Conservation (phyloP, 2,797 vertebrate species). For the Muraenolepis orangiensis region DNA sequence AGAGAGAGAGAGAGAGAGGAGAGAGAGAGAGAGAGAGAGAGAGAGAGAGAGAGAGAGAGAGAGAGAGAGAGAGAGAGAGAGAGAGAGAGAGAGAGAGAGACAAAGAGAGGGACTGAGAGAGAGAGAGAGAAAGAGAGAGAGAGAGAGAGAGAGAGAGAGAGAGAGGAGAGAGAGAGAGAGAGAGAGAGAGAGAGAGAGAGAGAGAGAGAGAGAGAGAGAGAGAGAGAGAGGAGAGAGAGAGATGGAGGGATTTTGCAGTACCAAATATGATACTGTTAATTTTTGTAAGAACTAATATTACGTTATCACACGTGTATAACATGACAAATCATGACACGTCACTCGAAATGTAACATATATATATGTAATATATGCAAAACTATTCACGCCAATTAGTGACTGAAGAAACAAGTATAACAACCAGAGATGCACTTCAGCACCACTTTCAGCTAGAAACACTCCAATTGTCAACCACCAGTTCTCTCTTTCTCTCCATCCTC, state of each 20-base stretch:
- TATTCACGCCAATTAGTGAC: not conserved
- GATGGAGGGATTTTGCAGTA: not conserved
- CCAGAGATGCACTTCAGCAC: not conserved
- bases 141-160: slow-evolving; percentile 25
- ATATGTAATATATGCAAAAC: too few species aligned
- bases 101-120: slow-evolving; percentile 25
- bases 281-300: not conserved
- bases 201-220: not conserved
- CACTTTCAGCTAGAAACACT: not conserved
- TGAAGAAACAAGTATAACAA: not conserved
- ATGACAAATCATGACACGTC: not conserved
- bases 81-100: not conserved
- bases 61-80: slow-evolving; percentile 23
- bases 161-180: not conserved
- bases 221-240: slow-evolving; percentile 24
- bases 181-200: slow-evolving; percentile 25
- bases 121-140: slow-evolving; percentile 8
- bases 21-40: slow-evolving; percentile 22
- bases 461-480: too few species aligned
- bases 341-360: not conserved
- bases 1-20: not conserved
- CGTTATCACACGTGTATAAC: not conserved
- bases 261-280: not conserved
- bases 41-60: not conserved
- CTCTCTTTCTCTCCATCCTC: not conserved